Conservation (phyloP, 2,797 vertebrate genomes). For the Gouania willdenowi region DNA sequence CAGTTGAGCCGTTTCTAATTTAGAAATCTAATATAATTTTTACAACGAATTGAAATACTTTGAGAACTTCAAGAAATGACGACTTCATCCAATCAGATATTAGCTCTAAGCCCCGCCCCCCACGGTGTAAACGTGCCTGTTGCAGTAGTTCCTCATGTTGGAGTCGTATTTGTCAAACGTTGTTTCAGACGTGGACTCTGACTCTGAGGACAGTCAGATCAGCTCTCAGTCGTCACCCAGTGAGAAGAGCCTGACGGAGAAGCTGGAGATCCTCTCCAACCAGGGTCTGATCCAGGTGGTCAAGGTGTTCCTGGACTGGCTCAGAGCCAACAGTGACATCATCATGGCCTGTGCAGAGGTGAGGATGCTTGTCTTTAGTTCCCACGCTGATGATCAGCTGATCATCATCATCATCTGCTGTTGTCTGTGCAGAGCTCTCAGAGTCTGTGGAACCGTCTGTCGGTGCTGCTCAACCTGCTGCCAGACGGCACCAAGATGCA, state of each 20-base stretch:
- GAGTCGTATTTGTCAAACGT: no score
- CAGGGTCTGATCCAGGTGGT: conserved; percentile 90
- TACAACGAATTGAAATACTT: no score
- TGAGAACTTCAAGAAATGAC: no score
- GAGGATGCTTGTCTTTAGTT: not conserved
- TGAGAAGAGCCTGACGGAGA: conserved; percentile 88
- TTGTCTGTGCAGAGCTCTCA: conserved; percentile 87
- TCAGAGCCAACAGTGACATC: conserved; percentile 92
- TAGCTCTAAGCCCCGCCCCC: no score
- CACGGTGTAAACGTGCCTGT: no score
- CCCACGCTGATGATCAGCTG: not conserved
- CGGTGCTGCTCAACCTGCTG: conserved; percentile 92
- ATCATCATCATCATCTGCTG: not conserved
- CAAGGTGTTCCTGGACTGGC: conserved; percentile 95
- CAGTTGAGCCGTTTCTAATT: no score
- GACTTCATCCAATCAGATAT: no score
- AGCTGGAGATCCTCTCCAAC: conserved; percentile 84
- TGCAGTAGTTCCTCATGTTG: no score
- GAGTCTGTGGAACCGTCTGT: conserved; percentile 95
- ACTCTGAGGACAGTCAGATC: conserved; percentile 86
- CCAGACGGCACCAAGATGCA: conserved; percentile 88
- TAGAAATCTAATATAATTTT: no score
- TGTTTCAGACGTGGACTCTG: conserved; percentile 82
- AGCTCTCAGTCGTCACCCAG: conserved; percentile 82
- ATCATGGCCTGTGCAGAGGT: conserved; percentile 96